Percentiles rank a stretch among this genome's conserved stretches.
These are phyloP conservation scores for Orthosia incerta DNA, from an alignment of 2,888 invertebrate species.

Conservation along the genomic window DNA sequence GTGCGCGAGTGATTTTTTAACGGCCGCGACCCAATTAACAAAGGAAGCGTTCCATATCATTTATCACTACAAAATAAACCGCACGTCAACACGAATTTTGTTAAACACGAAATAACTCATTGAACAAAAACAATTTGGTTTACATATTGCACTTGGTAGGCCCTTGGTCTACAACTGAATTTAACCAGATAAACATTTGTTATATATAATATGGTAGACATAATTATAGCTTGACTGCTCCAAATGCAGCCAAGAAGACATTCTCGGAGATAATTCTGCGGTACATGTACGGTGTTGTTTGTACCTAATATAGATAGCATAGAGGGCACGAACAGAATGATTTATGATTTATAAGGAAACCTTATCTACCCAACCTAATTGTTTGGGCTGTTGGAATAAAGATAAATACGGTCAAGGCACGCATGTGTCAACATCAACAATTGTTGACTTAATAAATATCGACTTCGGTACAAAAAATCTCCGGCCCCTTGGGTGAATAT, in stretches of 20 bases:
- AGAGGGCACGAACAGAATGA: slow-evolving; percentile 68
- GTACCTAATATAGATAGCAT: slow-evolving; percentile 67
- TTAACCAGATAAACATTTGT: slow-evolving; percentile 26
- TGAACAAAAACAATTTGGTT: slow-evolving; percentile 42
- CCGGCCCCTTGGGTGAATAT: slow-evolving; percentile 23
- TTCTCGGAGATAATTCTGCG: slow-evolving; percentile 61
- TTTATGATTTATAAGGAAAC: slow-evolving; percentile 75
- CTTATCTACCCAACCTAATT: slow-evolving; percentile 77
- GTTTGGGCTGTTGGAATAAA: slow-evolving; percentile 60
- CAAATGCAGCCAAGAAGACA: slow-evolving; percentile 55
- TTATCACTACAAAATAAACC: slow-evolving; percentile 17
- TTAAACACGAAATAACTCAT: slow-evolving; percentile 18
- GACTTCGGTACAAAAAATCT: slow-evolving; percentile 14
- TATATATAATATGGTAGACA: slow-evolving; percentile 29
- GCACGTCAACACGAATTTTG: slow-evolving; percentile 24
- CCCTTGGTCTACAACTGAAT: slow-evolving; percentile 58
- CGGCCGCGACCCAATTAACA: slow-evolving; percentile 36
- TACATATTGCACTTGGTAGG: slow-evolving; percentile 38
- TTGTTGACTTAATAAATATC: slow-evolving; percentile 23
- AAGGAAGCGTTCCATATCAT: slow-evolving; percentile 14
- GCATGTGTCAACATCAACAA: slow-evolving; percentile 42
- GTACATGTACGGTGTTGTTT: slow-evolving; percentile 71
- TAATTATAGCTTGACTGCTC: slow-evolving; percentile 45
- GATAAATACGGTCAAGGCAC: slow-evolving; percentile 66
- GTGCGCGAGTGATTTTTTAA: slow-evolving; percentile 27